Conservation (phyloP, 2,888 invertebrate species). For the Mesoligia furuncula region DNA sequence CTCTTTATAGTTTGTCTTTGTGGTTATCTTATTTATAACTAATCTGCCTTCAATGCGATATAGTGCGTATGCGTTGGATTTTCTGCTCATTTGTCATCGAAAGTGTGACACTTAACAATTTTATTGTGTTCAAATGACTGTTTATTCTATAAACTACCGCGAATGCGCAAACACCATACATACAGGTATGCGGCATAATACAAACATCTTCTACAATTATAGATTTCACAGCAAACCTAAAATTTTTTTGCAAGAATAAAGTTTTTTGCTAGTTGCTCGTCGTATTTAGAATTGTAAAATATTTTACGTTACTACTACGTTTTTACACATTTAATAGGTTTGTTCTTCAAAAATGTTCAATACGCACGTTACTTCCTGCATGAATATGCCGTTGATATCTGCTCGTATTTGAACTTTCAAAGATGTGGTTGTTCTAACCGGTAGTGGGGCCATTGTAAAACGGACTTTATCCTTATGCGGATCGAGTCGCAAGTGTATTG, state of each 20-base stretch:
- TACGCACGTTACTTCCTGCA: conserved; percentile 69
- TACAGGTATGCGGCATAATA: conserved; percentile 50
- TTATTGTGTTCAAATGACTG: conserved; percentile 33
- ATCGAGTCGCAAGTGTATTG: conserved; percentile 71
- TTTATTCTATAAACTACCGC: conserved; percentile 41
- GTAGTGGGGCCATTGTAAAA: conserved; percentile 60
- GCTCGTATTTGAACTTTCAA: conserved; percentile 70
- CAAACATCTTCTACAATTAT: conserved; percentile 53
- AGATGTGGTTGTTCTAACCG: conserved; percentile 69
- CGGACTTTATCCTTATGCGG: conserved; percentile 66
- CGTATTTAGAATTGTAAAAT: conserved; percentile 43
- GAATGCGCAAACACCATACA: conserved; percentile 54
- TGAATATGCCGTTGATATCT: conserved; percentile 68
- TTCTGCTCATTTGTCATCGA: conserved; percentile 42
- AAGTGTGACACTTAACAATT: conserved; percentile 31
- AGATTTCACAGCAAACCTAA: conserved; percentile 51
- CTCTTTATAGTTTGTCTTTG: not conserved
- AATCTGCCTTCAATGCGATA: conserved; percentile 16
- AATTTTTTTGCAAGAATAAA: conserved; percentile 31
- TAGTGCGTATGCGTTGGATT: conserved; percentile 1
- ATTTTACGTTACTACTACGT: conserved; percentile 27
- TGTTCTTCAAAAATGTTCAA: conserved; percentile 64
- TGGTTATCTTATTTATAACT: not conserved
- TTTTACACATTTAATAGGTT: conserved; percentile 39
- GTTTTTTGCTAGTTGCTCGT: conserved; percentile 32